These are phyloP conservation scores for Flexamia atlantica DNA, from an alignment of 2,888 invertebrate species.

Conservation along the genomic window DNA sequence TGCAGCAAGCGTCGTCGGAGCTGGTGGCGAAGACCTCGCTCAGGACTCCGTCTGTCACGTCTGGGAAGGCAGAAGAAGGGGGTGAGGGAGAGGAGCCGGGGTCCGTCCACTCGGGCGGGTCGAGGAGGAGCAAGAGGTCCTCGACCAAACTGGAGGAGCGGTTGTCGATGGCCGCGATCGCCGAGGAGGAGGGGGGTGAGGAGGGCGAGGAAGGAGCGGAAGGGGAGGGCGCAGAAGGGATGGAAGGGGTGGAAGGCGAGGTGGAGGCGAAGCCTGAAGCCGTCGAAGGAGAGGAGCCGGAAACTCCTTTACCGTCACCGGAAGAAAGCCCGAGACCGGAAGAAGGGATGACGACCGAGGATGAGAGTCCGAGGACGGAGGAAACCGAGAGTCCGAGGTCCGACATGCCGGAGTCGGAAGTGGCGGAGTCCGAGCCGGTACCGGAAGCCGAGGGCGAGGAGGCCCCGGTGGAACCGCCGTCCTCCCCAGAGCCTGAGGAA, in stretches of 20 bases:
- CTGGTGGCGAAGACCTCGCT: not conserved
- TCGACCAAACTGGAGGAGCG: not conserved
- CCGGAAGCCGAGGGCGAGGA: constrained; percentile 11
- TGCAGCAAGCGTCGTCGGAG: not conserved
- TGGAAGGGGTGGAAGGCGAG: not conserved
- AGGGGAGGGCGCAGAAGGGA: not conserved
- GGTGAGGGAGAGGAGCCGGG: not conserved
- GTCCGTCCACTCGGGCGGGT: not conserved
- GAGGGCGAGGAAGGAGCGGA: not conserved
- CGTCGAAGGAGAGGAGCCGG: not conserved
- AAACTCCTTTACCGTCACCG: not conserved
- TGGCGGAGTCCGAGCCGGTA: constrained; percentile 13
- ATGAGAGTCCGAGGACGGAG: not conserved
- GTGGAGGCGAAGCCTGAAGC: not conserved
- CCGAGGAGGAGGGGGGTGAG: not conserved
- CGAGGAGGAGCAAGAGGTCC: not conserved
- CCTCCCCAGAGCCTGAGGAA: not conserved
- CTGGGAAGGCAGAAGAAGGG: not conserved
- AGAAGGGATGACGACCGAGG: not conserved
- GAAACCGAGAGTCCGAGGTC: constrained; percentile 11
- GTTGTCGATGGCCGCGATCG: not conserved
- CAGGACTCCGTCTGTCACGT: not conserved
- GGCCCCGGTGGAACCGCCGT: not conserved
- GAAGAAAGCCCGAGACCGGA: not conserved
- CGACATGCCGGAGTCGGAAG: not conserved